These are phyloP conservation scores for Pomatorhinus ruficollis DNA, from an alignment of 2,113 vertebrate genomes.

Conservation along the genomic window DNA sequence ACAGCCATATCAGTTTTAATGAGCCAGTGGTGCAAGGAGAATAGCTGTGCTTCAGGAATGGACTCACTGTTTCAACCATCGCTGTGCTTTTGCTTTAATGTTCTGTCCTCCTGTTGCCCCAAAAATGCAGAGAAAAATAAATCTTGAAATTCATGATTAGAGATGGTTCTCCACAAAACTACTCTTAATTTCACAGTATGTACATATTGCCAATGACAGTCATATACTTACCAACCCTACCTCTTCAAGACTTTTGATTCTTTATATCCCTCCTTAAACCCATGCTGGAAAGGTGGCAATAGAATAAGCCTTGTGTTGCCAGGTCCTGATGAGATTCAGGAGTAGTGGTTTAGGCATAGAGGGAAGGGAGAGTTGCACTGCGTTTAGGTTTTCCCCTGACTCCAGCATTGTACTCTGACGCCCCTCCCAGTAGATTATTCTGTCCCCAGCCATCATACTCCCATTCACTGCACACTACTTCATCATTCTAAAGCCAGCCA, in stretches of 20 bases:
- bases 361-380: not conserved
- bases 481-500: not conserved
- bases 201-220: not conserved
- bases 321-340: not conserved
- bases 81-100: not conserved
- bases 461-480: not conserved
- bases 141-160: not conserved
- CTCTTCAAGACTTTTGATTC: not conserved
- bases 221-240: not conserved
- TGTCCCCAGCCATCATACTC: not conserved
- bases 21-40: not conserved
- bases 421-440: not conserved
- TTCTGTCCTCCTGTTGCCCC: not conserved
- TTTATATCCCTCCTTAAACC: not conserved
- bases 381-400: not conserved
- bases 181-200: not conserved
- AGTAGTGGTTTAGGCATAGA: not conserved
- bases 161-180: not conserved
- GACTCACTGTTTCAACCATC: accelerated
- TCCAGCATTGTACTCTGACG: not conserved
- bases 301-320: not conserved
- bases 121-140: not conserved
- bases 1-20: not conserved
- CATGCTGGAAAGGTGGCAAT: not conserved
- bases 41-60: not conserved